A percentile compares a stretch with the other conserved stretches of the same genome.
phyloP scores from a whole-genome alignment of 2,888 invertebrate species.

The Allophyes oxyacanthae region DNA sequence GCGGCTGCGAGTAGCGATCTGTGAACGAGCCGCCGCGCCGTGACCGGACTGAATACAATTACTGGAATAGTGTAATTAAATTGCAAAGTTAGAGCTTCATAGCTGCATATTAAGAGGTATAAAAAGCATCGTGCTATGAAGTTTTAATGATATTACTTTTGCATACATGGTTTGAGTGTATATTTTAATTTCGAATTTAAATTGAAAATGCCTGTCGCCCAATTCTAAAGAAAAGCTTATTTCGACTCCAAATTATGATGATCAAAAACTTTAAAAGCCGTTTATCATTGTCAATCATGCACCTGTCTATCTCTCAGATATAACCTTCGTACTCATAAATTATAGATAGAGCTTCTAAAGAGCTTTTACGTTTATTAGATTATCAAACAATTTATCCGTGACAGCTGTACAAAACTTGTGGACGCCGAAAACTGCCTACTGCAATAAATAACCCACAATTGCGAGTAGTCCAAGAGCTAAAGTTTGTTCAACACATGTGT shows the following conservation, averaged over 20 bases:
- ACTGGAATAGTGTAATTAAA: slow-evolving; percentile 75
- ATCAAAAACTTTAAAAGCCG: slow-evolving; percentile 49
- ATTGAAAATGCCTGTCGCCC: slow-evolving; percentile 32
- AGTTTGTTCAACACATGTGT: slow-evolving; percentile 52
- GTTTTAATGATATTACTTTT: slow-evolving; percentile 71
- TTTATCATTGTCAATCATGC: slow-evolving; percentile 58
- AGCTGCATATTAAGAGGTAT: slow-evolving; percentile 71
- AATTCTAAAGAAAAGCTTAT: slow-evolving; percentile 42
- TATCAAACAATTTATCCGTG: slow-evolving; percentile 50
- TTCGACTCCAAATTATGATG: slow-evolving; percentile 38
- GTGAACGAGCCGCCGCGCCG: slow-evolving; percentile 61
- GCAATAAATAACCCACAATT: slow-evolving; percentile 45
- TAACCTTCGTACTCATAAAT: slow-evolving; percentile 40
- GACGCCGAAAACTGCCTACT: slow-evolving; percentile 29
- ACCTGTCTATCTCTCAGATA: slow-evolving; percentile 44
- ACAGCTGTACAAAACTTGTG: slow-evolving; percentile 43
- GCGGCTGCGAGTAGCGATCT: slow-evolving; percentile 60
- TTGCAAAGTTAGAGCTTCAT: slow-evolving; percentile 74
- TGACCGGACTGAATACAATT: slow-evolving; percentile 71
- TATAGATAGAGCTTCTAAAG: slow-evolving; percentile 27
- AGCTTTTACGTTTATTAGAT: slow-evolving; percentile 48
- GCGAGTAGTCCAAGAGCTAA: slow-evolving; percentile 37
- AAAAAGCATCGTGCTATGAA: slow-evolving; percentile 67
- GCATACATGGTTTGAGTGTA: slow-evolving; percentile 48
- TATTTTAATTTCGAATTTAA: slow-evolving; percentile 38